These are phyloP conservation scores for Elgonia sp. DNA, from an alignment of 2,888 invertebrate species.

Conservation along the genomic window DNA sequence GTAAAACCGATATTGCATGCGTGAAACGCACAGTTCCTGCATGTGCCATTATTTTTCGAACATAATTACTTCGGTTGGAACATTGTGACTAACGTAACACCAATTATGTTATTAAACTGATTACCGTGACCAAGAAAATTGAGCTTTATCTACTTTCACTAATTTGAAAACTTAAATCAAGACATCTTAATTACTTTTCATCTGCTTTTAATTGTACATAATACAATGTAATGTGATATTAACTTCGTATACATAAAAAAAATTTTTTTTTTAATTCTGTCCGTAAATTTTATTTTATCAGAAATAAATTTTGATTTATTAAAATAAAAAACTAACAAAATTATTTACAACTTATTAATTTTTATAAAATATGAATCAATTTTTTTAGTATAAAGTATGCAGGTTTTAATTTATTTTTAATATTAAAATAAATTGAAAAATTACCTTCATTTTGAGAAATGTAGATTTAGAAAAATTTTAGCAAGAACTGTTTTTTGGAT, in stretches of 20 bases:
- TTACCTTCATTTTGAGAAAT: constrained; percentile 6
- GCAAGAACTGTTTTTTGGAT: background rate
- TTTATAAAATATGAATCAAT: no score
- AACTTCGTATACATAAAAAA: no score
- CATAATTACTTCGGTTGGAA: constrained; percentile 7
- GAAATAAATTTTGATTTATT: no score
- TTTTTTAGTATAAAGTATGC: no score
- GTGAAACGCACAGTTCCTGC: background rate
- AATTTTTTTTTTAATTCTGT: no score
- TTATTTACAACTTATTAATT: no score
- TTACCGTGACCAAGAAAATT: constrained; percentile 46
- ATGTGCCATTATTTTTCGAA: background rate
- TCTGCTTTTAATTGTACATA: background rate
- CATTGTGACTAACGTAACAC: constrained; percentile 38
- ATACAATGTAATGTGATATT: no score
- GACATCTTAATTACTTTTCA: background rate
- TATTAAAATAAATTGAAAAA: background rate
- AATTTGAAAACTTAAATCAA: constrained; percentile 8
- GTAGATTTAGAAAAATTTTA: no score
- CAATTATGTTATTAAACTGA: constrained; percentile 57
- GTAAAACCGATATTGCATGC: constrained; percentile 7
- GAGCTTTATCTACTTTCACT: constrained; percentile 58
- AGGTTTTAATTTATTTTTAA: no score
- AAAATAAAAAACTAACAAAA: no score
- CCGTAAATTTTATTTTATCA: no score